phyloP scores from a whole-genome alignment of 2,113 vertebrate genomes.

The Cisticola juncidis region DNA sequence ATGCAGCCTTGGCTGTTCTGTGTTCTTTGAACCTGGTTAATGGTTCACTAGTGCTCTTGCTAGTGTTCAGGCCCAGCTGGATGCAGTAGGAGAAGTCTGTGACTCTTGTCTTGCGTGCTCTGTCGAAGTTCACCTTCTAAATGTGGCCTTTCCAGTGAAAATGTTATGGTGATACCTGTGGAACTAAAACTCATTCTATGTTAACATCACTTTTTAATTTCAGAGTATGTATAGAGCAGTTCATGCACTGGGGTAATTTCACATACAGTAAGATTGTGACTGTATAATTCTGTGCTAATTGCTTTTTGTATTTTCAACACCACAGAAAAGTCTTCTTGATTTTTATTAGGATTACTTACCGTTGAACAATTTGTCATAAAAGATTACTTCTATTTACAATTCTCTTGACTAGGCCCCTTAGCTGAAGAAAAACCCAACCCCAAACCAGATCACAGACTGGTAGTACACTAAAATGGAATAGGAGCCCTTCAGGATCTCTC shows the following conservation, averaged over 20 bases:
- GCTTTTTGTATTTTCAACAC: not conserved
- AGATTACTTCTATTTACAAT: not conserved
- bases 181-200: not conserved
- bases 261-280: not conserved
- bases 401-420: not conserved
- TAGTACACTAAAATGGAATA: not conserved
- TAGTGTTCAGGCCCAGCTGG: not conserved
- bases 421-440: not conserved
- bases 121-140: not conserved
- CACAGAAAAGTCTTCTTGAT: not conserved
- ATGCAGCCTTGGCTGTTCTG: not conserved
- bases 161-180: not conserved
- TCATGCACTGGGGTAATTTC: not conserved
- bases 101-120: rapidly evolving
- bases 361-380: not conserved
- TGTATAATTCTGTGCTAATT: not conserved
- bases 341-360: not conserved
- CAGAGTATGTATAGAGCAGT: not conserved
- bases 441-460: not conserved
- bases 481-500: not conserved
- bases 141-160: not conserved
- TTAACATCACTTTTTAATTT: not conserved
- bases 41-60: not conserved
- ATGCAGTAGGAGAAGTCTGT: not conserved
- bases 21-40: not conserved